Evolutionary conservation across 2,113 vertebrate genomes (phyloP).

Genomic region (Acrocephalus arundinaceus): DNA sequence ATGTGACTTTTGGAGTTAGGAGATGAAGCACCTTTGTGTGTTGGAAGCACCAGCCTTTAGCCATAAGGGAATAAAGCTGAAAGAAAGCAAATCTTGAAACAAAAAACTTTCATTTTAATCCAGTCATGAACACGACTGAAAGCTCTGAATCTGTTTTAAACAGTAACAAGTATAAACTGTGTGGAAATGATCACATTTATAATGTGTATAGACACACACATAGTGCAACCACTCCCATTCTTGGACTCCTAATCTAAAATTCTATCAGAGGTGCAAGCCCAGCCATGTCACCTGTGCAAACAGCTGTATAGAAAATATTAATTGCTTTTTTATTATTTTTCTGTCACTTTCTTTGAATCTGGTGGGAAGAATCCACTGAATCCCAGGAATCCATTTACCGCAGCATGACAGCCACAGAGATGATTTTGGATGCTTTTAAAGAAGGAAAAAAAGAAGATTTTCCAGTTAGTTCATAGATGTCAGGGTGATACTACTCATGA

Average conservation of each 20-base stretch:
- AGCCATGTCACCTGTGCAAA: background rate
- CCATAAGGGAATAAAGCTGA: background rate
- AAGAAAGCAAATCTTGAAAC: background rate
- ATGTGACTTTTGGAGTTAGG: background rate
- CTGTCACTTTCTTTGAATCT: background rate
- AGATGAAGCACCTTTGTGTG: background rate
- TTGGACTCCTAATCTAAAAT: background rate
- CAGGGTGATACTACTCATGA: background rate
- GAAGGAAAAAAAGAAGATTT: background rate
- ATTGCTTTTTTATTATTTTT: background rate
- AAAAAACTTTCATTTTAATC: background rate
- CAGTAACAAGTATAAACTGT: background rate
- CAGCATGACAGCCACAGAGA: background rate
- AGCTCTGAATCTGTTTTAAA: background rate
- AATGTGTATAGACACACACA: background rate
- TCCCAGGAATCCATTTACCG: constrained; percentile 14
- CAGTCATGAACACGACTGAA: background rate
- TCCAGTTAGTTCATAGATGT: background rate
- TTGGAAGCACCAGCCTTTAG: background rate
- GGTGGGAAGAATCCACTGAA: background rate
- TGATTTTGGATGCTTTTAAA: constrained; percentile 29
- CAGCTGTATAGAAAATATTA: background rate
- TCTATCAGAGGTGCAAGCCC: background rate
- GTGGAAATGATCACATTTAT: background rate
- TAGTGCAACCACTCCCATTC: background rate